phyloP scores from a whole-genome alignment of 2,888 invertebrate species.

The Agapostemon virescens region DNA sequence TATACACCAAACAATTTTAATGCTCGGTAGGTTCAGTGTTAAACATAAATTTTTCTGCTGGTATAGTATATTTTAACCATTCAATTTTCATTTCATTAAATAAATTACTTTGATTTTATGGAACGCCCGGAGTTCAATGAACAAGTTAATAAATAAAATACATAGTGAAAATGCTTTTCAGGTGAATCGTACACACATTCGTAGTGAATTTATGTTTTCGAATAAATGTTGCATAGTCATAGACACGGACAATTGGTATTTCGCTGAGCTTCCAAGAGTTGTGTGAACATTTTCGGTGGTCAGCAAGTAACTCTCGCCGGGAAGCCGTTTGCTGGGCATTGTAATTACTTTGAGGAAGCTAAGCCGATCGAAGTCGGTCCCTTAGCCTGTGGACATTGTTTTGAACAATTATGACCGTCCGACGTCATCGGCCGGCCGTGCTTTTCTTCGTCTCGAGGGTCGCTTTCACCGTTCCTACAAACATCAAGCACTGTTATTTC shows the following conservation, averaged over 20 bases:
- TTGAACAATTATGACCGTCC: conserved; percentile 7
- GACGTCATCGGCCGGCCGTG: conserved; percentile 8
- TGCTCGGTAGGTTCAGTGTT: no score
- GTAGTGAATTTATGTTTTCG: not conserved
- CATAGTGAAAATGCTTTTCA: not conserved
- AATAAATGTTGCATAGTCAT: not conserved
- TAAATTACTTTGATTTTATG: no score
- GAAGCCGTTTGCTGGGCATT: not conserved
- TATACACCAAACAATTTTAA: no score
- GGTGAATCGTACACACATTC: no score
- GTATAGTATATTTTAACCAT: no score
- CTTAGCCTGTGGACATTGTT: not conserved
- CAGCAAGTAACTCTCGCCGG: not conserved
- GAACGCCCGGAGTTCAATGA: no score
- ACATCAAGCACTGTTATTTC: conserved; percentile 22
- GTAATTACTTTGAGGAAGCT: conserved; percentile 15
- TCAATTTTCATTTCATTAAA: no score
- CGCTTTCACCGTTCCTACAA: conserved; percentile 27
- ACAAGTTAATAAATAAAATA: not conserved
- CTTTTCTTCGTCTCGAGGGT: conserved; percentile 15
- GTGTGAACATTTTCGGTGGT: not conserved
- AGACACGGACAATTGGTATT: not conserved
- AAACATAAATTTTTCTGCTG: no score
- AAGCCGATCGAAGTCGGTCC: not conserved
- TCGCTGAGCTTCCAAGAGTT: not conserved